Evolutionary conservation across 2,113 vertebrate species (phyloP).

Genomic region (Oncorhynchus clarkii): DNA sequence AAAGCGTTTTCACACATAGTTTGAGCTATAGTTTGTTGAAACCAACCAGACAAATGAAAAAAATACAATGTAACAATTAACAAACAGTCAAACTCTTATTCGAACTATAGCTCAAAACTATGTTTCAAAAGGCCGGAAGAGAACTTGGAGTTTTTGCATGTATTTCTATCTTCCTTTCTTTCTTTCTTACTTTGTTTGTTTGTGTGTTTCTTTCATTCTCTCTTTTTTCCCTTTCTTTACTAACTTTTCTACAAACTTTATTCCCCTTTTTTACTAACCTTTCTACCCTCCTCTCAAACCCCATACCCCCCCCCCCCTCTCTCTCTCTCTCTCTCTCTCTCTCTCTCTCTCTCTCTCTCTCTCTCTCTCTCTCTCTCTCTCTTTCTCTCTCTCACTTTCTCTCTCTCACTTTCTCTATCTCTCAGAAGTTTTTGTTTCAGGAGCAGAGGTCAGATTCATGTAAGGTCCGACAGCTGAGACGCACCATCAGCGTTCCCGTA

Average conservation of each 20-base stretch:
- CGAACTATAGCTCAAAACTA: neutral
- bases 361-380: conserved; percentile 9
- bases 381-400: conserved; percentile 1
- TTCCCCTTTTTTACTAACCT: neutral
- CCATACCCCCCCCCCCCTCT: neutral
- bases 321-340: conserved; percentile 6
- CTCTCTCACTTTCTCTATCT: conserved; percentile 3
- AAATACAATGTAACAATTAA: no score
- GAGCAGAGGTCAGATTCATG: conserved; percentile 56
- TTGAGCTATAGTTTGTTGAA: no score
- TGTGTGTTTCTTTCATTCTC: neutral
- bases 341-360: neutral
- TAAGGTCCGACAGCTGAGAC: conserved; percentile 69
- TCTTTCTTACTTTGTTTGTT: neutral
- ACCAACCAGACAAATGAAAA: no score
- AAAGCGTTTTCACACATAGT: no score
- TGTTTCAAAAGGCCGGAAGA: neutral
- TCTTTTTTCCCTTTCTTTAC: neutral
- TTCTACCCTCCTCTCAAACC: neutral
- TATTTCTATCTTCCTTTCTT: neutral
- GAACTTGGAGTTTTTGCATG: neutral
- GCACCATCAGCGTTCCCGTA: conserved; percentile 80
- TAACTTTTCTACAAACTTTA: neutral
- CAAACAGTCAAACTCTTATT: no score
- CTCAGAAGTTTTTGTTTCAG: conserved; percentile 59